Percentiles rank a stretch among this genome's conserved stretches.
phyloP scores from a whole-genome alignment of 1,140 invertebrate genomes.

The Papilio machaon region DNA sequence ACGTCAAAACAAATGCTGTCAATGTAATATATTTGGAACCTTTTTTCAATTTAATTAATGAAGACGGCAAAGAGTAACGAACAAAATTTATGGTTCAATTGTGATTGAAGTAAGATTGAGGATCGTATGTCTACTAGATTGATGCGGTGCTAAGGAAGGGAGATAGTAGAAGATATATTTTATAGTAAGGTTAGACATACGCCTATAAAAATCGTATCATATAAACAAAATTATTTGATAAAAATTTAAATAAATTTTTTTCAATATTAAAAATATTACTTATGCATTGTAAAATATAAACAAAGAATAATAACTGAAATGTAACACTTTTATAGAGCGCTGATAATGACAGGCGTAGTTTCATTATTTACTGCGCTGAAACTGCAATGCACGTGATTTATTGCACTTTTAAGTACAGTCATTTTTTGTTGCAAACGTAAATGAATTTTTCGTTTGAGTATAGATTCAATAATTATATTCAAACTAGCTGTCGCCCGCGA shows the following conservation, averaged over 20 bases:
- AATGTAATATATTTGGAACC: not conserved
- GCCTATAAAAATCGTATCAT: no score
- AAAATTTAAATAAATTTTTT: no score
- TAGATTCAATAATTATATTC: not conserved
- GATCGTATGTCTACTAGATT: not conserved
- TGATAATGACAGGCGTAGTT: not conserved
- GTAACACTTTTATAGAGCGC: not conserved
- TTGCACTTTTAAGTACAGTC: not conserved
- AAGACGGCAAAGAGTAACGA: not conserved
- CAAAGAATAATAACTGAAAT: not conserved
- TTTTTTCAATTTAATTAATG: not conserved
- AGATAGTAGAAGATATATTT: no score
- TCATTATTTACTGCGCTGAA: conserved; percentile 4
- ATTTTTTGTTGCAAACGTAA: not conserved
- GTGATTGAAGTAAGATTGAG: conserved; percentile 2
- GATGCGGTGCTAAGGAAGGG: not conserved
- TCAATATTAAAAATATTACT: no score
- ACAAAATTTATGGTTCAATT: not conserved
- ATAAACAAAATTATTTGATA: no score
- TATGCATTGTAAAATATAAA: no score
- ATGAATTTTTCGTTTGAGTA: not conserved
- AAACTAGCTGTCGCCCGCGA: no score
- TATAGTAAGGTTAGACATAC: no score
- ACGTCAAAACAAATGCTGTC: no score
- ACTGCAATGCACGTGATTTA: not conserved